Percentiles rank a stretch among this genome's conserved stretches.
These are phyloP conservation scores for Drosophila falleni DNA, from an alignment of 2,888 invertebrate genomes.

Conservation along the genomic window DNA sequence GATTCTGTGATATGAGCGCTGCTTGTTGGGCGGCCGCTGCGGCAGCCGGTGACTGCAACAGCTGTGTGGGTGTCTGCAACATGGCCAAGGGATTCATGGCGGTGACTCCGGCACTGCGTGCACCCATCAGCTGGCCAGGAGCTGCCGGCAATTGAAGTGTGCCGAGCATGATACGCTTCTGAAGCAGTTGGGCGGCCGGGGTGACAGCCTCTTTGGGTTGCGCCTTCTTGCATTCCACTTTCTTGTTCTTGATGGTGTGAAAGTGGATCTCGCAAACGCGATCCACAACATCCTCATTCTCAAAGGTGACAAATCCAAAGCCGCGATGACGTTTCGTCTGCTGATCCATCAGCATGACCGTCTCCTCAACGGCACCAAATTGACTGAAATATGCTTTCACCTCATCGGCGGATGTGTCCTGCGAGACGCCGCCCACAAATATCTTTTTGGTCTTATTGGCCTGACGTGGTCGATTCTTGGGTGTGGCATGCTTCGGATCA, in stretches of 20 bases:
- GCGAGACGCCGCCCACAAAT: conserved; percentile 96
- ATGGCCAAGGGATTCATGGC: conserved; percentile 88
- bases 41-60: conserved; percentile 80
- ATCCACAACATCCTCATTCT: conserved; percentile 95
- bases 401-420: conserved; percentile 96
- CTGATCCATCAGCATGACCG: conserved; percentile 97
- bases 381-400: conserved; percentile 96
- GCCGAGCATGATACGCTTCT: conserved; percentile 90
- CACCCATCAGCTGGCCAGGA: conserved; percentile 86
- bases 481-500: conserved; percentile 97
- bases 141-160: conserved; percentile 90
- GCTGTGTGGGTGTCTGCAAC: conserved; percentile 86
- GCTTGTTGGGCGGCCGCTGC: conserved; percentile 85
- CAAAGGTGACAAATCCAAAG: conserved; percentile 96
- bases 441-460: conserved; percentile 96
- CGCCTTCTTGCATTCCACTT: conserved; percentile 95
- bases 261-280: conserved; percentile 97
- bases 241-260: conserved; percentile 96
- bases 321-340: conserved; percentile 96
- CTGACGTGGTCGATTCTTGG: conserved; percentile 94
- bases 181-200: conserved; percentile 89
- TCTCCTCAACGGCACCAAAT: conserved; percentile 95
- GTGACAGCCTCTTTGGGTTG: conserved; percentile 96
- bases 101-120: conserved; percentile 83
- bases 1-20: conserved; percentile 86